Evolutionary conservation across 2,113 vertebrate genomes (phyloP), one percentile per base, ranked within the genome.

Genomic region (Shinisaurus crocodilurus): DNA sequence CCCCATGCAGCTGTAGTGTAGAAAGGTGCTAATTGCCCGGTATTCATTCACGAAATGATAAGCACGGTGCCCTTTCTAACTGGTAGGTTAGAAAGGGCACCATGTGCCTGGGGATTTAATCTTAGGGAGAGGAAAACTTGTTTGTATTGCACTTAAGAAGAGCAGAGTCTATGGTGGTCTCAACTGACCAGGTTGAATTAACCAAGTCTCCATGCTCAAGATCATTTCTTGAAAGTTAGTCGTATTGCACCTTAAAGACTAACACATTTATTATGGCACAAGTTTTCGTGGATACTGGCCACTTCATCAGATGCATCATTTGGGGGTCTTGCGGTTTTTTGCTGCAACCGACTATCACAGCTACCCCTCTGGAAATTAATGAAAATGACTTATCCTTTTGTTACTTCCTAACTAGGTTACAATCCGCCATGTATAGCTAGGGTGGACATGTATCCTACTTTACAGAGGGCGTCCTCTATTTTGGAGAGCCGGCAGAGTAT

Each of bases 31-130:
- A 91, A 92, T 94, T 93, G 72, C 89, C 75, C 88, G n/a, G 16
- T 82, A 77, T 90, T 94, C 90, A 94, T 94, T 94, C 92, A 91
- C 86, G 88, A 90, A 83, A 87, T 76, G 86, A 81, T 74, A 76
- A 75, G 63, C 37, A 74, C 32, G 16, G 50, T 0, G 8, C 6
- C 15, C 43, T 85, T 90, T 5, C 1, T 86, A 48, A 81, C 74
- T 76, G 89, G 60, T 54, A 72, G 85, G 86, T 74, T 48, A 32
- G 54, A 54, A 54, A 54, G 54, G 54, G 54, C 54, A 54, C 54
- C 13, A 12, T 12, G 13, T 6, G 7, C 54, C 13, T 7, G 63
- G 80, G 63, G 34, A 1, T 80, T 85, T 1, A 25, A n/a, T 86
- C 45, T 83, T 0, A 7, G 72, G 9, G 29, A 48, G 34, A 25